These are phyloP conservation scores for Aurelia aurita complex sp. Pacific DNA, from an alignment of 30 jellyfish, hydroid and myxozoan species.

Conservation along the genomic window DNA sequence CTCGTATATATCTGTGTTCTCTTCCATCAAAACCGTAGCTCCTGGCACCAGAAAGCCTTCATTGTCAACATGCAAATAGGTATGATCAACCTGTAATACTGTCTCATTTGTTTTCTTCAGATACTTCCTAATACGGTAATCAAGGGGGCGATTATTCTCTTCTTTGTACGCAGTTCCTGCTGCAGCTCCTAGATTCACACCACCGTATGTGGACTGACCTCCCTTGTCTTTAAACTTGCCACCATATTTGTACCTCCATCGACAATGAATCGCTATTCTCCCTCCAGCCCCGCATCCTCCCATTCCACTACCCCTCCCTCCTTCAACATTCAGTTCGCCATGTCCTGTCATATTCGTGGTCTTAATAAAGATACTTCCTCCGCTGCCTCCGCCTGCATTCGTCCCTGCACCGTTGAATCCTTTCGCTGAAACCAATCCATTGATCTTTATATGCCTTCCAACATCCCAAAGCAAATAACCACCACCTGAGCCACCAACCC, in stretches of 20 bases:
- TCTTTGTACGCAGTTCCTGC: slow-evolving; percentile 75
- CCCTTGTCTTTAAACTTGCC: slow-evolving; percentile 60
- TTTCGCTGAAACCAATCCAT: slow-evolving; percentile 55
- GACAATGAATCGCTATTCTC: slow-evolving; percentile 66
- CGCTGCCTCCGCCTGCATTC: slow-evolving; percentile 78
- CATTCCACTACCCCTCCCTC: slow-evolving; percentile 58
- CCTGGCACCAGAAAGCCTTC: slow-evolving; percentile 71
- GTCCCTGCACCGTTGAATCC: slow-evolving; percentile 49
- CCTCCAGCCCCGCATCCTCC: slow-evolving; percentile 89
- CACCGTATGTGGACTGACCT: slow-evolving; percentile 22
- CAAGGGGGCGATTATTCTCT: slow-evolving; percentile 63
- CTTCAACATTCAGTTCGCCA: slow-evolving; percentile 65
- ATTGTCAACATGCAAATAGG: slow-evolving; percentile 63
- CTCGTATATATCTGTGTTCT: slow-evolving; percentile 33
- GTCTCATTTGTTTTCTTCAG: slow-evolving; percentile 37
- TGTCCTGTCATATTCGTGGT: slow-evolving; percentile 72
- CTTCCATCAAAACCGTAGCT: slow-evolving; percentile 67
- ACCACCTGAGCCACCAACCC: slow-evolving; percentile 72
- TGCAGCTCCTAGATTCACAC: slow-evolving; percentile 62
- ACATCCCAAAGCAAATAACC: slow-evolving; percentile 50
- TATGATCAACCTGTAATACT: slow-evolving; percentile 49
- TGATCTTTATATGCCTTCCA: slow-evolving; percentile 39
- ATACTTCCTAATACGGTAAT: slow-evolving; percentile 47
- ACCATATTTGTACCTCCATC: slow-evolving; percentile 69
- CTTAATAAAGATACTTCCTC: slow-evolving; percentile 70